A percentile compares a stretch with the other conserved stretches of the same genome.
Evolutionary conservation across 2,888 invertebrate species (phyloP).

Genomic region (Hirtodrosophila trivittata): DNA sequence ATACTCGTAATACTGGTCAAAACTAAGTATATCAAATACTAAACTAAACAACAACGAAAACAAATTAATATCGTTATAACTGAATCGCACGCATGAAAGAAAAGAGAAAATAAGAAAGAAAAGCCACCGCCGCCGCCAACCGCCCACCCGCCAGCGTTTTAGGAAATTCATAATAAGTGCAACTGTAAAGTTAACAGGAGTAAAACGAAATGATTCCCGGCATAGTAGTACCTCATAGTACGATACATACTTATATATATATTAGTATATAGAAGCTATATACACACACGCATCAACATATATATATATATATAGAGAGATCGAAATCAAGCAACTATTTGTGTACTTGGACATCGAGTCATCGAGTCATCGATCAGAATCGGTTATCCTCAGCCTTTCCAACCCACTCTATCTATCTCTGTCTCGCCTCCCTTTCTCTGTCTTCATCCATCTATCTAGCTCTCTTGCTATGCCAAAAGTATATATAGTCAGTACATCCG

Average conservation of each 20-base stretch:
- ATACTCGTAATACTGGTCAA: slow-evolving; percentile 20
- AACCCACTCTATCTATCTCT: slow-evolving; percentile 6
- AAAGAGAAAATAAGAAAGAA: too few species aligned
- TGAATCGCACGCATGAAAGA: slow-evolving; percentile 49
- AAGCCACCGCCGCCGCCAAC: too few species aligned
- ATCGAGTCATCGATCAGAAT: slow-evolving; percentile 2
- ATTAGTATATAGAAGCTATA: slow-evolving; percentile 20
- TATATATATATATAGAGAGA: too few species aligned
- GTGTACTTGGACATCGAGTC: slow-evolving; percentile 29
- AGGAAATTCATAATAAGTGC: slow-evolving; percentile 35
- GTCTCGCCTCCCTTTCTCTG: slow-evolving; percentile 21
- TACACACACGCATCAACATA: slow-evolving; percentile 11
- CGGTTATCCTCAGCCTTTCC: slow-evolving; percentile 6
- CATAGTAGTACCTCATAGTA: slow-evolving; percentile 29
- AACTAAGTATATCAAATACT: slow-evolving; percentile 8
- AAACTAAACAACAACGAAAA: slow-evolving; percentile 25
- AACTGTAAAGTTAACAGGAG: slow-evolving; percentile 41
- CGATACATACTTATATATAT: slow-evolving; percentile 4
- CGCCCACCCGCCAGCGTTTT: slow-evolving; percentile 58
- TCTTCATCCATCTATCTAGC: slow-evolving; percentile 24
- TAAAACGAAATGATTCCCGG: slow-evolving; percentile 32
- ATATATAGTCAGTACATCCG: slow-evolving; percentile 42
- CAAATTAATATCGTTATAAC: too few species aligned
- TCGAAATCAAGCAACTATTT: too few species aligned
- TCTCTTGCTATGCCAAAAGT: slow-evolving; percentile 7